phyloP scores from a whole-genome alignment of 2,888 invertebrate genomes.

The Nephrotoma guestfalica region DNA sequence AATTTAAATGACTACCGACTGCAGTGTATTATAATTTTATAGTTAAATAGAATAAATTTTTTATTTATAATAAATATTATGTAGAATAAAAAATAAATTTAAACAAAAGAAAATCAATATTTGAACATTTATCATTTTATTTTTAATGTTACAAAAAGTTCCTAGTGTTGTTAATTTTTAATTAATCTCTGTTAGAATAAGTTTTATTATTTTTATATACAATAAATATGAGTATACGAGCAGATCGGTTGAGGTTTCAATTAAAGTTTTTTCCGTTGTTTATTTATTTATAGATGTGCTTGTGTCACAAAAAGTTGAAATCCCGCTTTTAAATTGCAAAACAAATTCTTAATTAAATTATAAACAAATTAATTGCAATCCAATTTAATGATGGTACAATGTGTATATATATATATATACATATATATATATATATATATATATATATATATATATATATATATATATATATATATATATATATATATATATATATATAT shows the following conservation, averaged over 20 bases:
- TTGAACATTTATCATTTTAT: background rate
- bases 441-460: too few relatives aligned
- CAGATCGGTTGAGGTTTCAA: too few relatives aligned
- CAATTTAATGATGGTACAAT: background rate
- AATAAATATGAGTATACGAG: too few relatives aligned
- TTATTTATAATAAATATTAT: background rate
- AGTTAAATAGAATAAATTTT: background rate
- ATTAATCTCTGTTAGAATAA: background rate
- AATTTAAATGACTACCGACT: background rate
- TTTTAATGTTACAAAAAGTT: background rate
- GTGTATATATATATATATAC: too few relatives aligned
- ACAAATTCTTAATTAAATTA: background rate
- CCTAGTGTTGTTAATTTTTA: background rate
- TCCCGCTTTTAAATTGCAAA: background rate
- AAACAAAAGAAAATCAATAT: background rate
- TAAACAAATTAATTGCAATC: background rate
- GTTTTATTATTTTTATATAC: too few relatives aligned
- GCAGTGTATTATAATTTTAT: background rate
- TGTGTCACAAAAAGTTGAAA: background rate
- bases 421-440: too few relatives aligned
- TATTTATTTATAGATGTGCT: background rate
- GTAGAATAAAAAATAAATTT: background rate
- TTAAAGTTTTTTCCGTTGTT: too few relatives aligned
- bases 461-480: too few relatives aligned
- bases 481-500: too few relatives aligned